Evolutionary conservation across 2,888 invertebrate species (phyloP).

Genomic region (Acanthoscelides obtectus): DNA sequence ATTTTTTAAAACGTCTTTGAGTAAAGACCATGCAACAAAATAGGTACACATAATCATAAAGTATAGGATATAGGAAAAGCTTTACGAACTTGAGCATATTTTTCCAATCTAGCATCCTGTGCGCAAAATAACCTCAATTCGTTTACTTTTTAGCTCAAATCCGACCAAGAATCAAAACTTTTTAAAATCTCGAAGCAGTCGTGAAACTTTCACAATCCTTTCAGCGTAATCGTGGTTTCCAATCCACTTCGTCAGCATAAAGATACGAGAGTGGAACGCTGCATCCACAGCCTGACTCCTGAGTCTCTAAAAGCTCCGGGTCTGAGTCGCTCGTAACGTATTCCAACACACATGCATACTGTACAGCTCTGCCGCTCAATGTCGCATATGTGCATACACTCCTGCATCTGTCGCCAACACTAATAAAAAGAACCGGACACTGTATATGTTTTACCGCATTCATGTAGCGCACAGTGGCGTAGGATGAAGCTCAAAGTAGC

Average conservation of each 20-base stretch:
- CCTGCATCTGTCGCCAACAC: neutral
- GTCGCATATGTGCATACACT: neutral
- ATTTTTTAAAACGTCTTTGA: too few relatives aligned
- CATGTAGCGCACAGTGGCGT: neutral
- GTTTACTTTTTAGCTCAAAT: too few relatives aligned
- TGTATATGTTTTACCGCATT: neutral
- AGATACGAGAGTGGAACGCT: neutral
- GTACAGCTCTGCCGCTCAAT: neutral
- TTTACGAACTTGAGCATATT: too few relatives aligned
- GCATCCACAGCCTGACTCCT: neutral
- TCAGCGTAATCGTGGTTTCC: neutral
- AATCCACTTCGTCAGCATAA: neutral
- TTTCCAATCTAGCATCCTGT: too few relatives aligned
- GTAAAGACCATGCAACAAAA: too few relatives aligned
- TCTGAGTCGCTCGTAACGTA: neutral
- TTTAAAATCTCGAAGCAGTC: too few relatives aligned
- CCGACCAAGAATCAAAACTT: too few relatives aligned
- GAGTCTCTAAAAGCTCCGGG: neutral
- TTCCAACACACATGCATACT: neutral
- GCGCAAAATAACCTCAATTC: too few relatives aligned
- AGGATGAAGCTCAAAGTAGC: too few relatives aligned
- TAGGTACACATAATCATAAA: too few relatives aligned
- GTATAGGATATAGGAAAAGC: too few relatives aligned
- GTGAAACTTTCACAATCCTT: too few relatives aligned
- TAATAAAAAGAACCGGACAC: neutral